Conservation (phyloP, 1,140 invertebrate genomes). For the Odontomachus brunneus region DNA sequence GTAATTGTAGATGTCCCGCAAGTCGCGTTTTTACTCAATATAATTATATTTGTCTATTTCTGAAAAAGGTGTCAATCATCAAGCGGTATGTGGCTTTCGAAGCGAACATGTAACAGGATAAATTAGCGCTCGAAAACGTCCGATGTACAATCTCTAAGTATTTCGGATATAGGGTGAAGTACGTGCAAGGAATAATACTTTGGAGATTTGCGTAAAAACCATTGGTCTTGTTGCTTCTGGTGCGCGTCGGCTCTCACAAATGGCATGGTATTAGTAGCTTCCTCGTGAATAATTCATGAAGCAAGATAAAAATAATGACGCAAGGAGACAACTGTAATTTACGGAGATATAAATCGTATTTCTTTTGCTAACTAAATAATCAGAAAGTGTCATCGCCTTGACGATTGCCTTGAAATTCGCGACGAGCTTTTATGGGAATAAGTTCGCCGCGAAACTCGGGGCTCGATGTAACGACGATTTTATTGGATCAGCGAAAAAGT, state of each 20-base stretch:
- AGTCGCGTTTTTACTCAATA: background rate
- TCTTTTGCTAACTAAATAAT: constrained; percentile 19
- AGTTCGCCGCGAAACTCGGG: background rate
- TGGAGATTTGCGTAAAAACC: constrained; percentile 3
- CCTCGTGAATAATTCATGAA: constrained; percentile 32
- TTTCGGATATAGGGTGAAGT: constrained; percentile 7
- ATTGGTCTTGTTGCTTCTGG: constrained; percentile 16
- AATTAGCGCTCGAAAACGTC: background rate
- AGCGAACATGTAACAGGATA: constrained; percentile 10
- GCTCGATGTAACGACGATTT: constrained; percentile 9
- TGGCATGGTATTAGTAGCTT: constrained; percentile 5
- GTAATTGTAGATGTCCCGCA: background rate
- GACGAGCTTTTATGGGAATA: constrained; percentile 8
- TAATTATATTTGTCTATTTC: background rate
- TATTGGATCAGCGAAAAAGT: background rate
- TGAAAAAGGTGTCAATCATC: background rate
- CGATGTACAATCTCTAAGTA: constrained; percentile 15
- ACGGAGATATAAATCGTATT: constrained; percentile 15
- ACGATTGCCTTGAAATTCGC: background rate
- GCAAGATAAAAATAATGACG: constrained; percentile 35
- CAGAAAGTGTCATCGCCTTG: constrained; percentile 15
- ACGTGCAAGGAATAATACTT: constrained; percentile 29
- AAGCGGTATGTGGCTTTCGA: background rate
- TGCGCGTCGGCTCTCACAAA: constrained; percentile 15
- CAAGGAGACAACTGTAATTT: constrained; percentile 24